These are phyloP conservation scores for Rhamphomyia laevipes DNA, from an alignment of 2,888 invertebrate species.

Conservation along the genomic window DNA sequence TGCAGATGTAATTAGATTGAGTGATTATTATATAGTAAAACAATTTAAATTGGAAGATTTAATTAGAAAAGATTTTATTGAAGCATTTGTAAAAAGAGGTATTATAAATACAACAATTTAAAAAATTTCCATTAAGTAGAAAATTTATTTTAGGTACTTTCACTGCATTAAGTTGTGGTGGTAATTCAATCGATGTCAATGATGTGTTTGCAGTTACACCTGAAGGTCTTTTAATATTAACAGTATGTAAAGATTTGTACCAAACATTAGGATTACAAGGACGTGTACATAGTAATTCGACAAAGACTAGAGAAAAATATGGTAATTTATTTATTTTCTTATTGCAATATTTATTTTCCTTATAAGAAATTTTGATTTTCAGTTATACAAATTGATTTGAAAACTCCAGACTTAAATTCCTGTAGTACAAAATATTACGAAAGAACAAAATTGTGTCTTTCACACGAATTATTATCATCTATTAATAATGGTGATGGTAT, in stretches of 20 bases:
- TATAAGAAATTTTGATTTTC: neutral
- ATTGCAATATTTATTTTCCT: too few species aligned
- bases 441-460: slow-evolving; percentile 9
- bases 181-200: slow-evolving; percentile 30
- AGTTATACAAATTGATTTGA: slow-evolving; percentile 13
- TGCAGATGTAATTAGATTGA: slow-evolving; percentile 29
- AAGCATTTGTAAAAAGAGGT: slow-evolving; percentile 47
- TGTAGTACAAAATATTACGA: slow-evolving; percentile 7
- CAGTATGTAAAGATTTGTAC: slow-evolving; percentile 40
- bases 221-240: slow-evolving; percentile 40
- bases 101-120: too few species aligned
- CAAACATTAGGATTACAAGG: slow-evolving; percentile 45
- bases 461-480: slow-evolving; percentile 7
- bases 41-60: slow-evolving; percentile 38
- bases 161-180: slow-evolving; percentile 39
- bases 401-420: slow-evolving; percentile 5
- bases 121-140: neutral
- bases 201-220: slow-evolving; percentile 42
- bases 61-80: slow-evolving; percentile 40
- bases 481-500: neutral
- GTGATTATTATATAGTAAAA: slow-evolving; percentile 43
- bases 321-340: slow-evolving; percentile 32
- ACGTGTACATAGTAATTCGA: slow-evolving; percentile 28
- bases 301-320: slow-evolving; percentile 36
- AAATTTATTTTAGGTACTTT: slow-evolving; percentile 32